phyloP scores from a whole-genome alignment of 2,888 invertebrate species.

The Reticulitermes lucifugus region DNA sequence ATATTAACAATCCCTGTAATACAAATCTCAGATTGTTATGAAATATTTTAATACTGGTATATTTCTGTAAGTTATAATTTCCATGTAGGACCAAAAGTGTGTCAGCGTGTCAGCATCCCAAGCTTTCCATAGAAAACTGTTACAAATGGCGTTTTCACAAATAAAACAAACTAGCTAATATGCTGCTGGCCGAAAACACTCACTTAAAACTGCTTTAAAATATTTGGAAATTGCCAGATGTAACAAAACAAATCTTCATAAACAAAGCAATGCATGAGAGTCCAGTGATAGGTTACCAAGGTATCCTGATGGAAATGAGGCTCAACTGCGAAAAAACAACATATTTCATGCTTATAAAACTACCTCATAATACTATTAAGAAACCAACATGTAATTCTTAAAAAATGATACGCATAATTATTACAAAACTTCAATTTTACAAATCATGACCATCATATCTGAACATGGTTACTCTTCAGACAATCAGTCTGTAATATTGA shows the following conservation, averaged over 20 bases:
- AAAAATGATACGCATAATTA: slow-evolving; percentile 11
- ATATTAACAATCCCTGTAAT: too few relatives aligned
- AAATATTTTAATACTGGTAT: too few relatives aligned
- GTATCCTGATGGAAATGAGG: background rate
- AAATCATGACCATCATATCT: background rate
- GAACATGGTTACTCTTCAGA: slow-evolving; percentile 1
- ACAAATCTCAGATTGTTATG: too few relatives aligned
- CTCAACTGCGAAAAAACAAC: background rate
- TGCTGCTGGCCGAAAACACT: too few relatives aligned
- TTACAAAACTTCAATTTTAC: slow-evolving; percentile 17
- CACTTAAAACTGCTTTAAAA: too few relatives aligned
- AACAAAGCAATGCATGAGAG: background rate
- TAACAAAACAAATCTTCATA: background rate
- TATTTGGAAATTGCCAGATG: too few relatives aligned
- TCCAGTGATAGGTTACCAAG: background rate
- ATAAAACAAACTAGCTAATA: too few relatives aligned
- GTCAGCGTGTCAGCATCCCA: too few relatives aligned
- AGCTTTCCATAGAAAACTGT: too few relatives aligned
- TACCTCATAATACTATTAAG: background rate
- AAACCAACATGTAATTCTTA: slow-evolving; percentile 12
- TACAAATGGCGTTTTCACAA: too few relatives aligned
- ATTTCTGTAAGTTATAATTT: too few relatives aligned
- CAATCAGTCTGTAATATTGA: background rate
- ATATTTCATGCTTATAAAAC: background rate
- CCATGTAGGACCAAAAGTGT: too few relatives aligned